These are phyloP conservation scores for Chrysoperla carnea DNA, from an alignment of 1,140 invertebrate species.

Conservation along the genomic window DNA sequence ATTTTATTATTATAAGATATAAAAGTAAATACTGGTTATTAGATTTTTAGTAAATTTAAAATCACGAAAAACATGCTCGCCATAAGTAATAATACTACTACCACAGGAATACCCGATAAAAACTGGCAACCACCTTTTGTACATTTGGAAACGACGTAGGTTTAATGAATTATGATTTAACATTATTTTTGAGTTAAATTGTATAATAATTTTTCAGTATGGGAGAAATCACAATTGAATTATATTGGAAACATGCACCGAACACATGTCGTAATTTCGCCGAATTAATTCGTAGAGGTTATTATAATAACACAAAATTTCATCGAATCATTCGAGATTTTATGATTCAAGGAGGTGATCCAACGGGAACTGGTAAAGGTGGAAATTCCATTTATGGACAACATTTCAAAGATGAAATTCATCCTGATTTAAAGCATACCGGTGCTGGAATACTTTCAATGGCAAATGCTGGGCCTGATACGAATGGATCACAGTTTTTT, in stretches of 20 bases:
- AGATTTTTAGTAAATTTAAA: too few species aligned
- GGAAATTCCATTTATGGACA: conserved; percentile 94
- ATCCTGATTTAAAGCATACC: conserved; percentile 85
- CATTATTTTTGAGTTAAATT: conserved; percentile 1
- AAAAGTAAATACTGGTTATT: too few species aligned
- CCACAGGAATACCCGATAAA: conserved; percentile 59
- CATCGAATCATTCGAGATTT: conserved; percentile 93
- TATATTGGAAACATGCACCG: conserved; percentile 97
- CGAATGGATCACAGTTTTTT: conserved; percentile 97
- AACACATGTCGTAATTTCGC: conserved; percentile 94
- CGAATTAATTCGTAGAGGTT: conserved; percentile 76
- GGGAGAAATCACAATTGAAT: conserved; percentile 79
- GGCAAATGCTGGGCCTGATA: conserved; percentile 86
- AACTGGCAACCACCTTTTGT: conserved; percentile 74
- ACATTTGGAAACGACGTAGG: conserved; percentile 61
- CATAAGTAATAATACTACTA: conserved; percentile 17
- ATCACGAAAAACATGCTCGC: conserved; percentile 6
- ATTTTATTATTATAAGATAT: too few species aligned
- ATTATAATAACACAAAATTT: conserved; percentile 93
- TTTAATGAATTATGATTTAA: conserved; percentile 10
- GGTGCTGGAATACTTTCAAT: conserved; percentile 53
- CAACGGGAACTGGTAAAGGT: conserved; percentile 86
- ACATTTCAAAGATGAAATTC: conserved; percentile 91
- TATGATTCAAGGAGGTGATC: conserved; percentile 95
- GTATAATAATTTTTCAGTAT: conserved; percentile 48